These are phyloP conservation scores for Gymnogyps californianus DNA, from an alignment of 2,113 vertebrate genomes.

Conservation along the genomic window DNA sequence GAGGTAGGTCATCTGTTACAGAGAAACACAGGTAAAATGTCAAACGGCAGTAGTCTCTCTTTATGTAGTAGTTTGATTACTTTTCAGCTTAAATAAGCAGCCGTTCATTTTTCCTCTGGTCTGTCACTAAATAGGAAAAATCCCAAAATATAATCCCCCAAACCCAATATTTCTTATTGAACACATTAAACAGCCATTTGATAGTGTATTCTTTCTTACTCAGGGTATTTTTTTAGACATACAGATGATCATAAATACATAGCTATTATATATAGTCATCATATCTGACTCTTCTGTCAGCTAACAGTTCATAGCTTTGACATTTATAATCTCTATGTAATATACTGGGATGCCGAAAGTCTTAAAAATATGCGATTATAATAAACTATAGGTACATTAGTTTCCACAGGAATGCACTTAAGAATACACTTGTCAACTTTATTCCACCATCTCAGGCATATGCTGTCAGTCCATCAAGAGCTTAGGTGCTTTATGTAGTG, in stretches of 20 bases:
- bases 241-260: background rate
- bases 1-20: constrained; percentile 81
- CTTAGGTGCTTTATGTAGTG: background rate
- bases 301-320: background rate
- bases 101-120: background rate
- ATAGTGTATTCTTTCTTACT: background rate
- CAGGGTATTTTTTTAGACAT: background rate
- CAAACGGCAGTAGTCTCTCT: background rate
- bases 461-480: background rate
- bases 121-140: background rate
- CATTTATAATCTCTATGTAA: background rate
- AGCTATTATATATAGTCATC: background rate
- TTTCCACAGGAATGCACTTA: background rate
- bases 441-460: background rate
- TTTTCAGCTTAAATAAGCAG: background rate
- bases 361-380: background rate
- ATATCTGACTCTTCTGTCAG: background rate
- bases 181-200: background rate
- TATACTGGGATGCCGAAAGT: background rate
- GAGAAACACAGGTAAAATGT: background rate
- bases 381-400: background rate
- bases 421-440: background rate
- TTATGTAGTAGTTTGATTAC: background rate
- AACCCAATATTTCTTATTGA: background rate
- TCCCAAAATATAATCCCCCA: too few relatives aligned